These are phyloP conservation scores for Pelodiscus sinensis DNA, from an alignment of 2,113 vertebrate genomes.

Conservation along the genomic window DNA sequence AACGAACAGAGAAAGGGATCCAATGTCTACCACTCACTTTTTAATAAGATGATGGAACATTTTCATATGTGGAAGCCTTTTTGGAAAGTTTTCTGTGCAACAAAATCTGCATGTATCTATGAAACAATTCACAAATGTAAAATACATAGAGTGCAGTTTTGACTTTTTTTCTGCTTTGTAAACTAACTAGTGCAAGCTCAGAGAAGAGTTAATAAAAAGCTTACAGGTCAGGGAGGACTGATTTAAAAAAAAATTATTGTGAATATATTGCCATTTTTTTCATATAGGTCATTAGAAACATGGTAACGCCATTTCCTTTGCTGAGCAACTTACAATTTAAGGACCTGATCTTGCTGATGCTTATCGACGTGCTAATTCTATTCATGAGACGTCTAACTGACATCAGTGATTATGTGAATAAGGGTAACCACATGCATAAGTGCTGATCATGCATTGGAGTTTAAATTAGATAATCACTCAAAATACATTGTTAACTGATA, in stretches of 20 bases:
- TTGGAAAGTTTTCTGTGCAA: conserved; percentile 15
- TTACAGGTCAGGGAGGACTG: neutral
- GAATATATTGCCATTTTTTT: neutral
- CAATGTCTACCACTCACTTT: neutral
- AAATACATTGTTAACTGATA: neutral
- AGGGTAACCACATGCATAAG: neutral
- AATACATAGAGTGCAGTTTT: neutral
- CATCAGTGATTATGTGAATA: neutral
- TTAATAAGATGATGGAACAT: neutral
- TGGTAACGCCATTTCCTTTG: neutral
- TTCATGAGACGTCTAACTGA: neutral
- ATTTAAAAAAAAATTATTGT: neutral
- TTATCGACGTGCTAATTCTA: neutral
- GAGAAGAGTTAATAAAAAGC: neutral
- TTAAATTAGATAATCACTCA: neutral
- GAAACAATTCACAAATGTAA: neutral
- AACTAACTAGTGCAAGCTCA: neutral
- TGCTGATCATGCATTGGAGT: neutral
- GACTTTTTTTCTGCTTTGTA: neutral
- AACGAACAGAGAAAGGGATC: neutral
- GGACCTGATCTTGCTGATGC: neutral
- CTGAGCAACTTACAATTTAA: neutral
- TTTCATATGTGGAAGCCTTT: neutral
- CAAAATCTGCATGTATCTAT: neutral
- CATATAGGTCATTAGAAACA: neutral